These are phyloP conservation scores for Argya squamiceps DNA, from an alignment of 2,797 vertebrate species.

Conservation along the genomic window DNA sequence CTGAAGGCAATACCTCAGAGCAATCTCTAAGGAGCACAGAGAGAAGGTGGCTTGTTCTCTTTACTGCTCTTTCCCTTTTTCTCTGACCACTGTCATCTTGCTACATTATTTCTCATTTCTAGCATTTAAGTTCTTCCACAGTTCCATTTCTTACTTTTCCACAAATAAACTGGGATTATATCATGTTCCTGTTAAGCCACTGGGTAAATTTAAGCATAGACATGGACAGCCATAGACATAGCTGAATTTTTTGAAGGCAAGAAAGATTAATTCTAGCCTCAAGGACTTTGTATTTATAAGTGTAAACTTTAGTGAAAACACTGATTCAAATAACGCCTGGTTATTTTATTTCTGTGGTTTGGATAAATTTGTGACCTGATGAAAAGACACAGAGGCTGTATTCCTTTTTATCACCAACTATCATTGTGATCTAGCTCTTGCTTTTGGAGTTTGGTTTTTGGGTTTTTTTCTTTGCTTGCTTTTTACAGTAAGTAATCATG, in stretches of 20 bases:
- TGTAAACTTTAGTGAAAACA: background rate
- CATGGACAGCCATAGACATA: background rate
- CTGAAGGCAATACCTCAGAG: background rate
- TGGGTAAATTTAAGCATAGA: background rate
- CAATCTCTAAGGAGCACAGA: background rate
- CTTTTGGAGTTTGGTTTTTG: background rate
- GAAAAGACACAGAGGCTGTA: background rate
- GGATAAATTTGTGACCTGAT: background rate
- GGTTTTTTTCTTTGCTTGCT: background rate
- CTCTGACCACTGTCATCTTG: background rate
- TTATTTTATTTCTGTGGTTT: background rate
- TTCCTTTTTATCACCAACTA: background rate
- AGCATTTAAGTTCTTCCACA: background rate
- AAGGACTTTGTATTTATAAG: background rate
- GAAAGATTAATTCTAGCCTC: background rate
- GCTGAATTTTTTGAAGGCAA: background rate
- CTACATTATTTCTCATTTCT: background rate
- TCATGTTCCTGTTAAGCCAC: background rate
- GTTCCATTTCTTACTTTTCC: background rate
- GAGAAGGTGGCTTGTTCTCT: background rate
- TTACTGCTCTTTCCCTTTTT: background rate
- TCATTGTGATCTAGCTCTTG: background rate
- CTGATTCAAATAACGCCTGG: background rate
- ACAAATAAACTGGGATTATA: background rate
- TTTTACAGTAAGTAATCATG: background rate